Base-by-base conservation (phyloP, 2,113 vertebrate species). In the Ctenomys sociabilis region DNA sequence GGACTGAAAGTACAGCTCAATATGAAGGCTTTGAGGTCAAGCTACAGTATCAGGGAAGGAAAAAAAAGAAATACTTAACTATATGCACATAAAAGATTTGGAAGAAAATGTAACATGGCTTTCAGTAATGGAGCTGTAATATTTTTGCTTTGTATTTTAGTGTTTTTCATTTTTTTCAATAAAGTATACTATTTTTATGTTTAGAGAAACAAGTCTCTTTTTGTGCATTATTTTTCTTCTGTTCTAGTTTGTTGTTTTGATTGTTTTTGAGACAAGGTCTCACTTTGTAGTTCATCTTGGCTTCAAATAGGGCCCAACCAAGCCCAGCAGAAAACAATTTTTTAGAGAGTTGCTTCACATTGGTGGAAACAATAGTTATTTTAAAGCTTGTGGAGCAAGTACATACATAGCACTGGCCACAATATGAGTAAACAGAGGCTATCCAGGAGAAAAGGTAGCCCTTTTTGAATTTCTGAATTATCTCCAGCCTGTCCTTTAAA, bases 401-500 rank as follows among this genome's bases (percentile, higher is more conserved):
- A 89, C 10, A 90, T 66, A 63, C 88, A 45, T 6, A 88, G 57
- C 83, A 54, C n/a, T 94, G 81, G 81, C 49, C 37, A 93, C 81
- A 88, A 94, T 77, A 82, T 92, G 37, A 90, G 64, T 66, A 91
- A 89, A 80, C 28, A 85, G 30, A 78, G 49, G 59, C 84, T 92
- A 81, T 17, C 63, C 64, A 83, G n/a, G 16, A 26, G 26, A 64
- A 96, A 28, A 87, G 32, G 59, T 59, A 77, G 35, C 93, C 88
- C 28, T 87, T 68, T 37, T 1, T 22, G 52, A 94, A 86, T 94
- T 95, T 94, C 87, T 95, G 54, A 95, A 88, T 95, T 91, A 96
- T 82, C 85, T 94, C 88, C 57, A 94, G 89, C 82, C 64, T 94
- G 83, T 94, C 88, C 86, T 95, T 95, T 95, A 97, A 96, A 94